Base-by-base conservation (phyloP, 2,113 vertebrate genomes). In the Rattus rattus region DNA sequence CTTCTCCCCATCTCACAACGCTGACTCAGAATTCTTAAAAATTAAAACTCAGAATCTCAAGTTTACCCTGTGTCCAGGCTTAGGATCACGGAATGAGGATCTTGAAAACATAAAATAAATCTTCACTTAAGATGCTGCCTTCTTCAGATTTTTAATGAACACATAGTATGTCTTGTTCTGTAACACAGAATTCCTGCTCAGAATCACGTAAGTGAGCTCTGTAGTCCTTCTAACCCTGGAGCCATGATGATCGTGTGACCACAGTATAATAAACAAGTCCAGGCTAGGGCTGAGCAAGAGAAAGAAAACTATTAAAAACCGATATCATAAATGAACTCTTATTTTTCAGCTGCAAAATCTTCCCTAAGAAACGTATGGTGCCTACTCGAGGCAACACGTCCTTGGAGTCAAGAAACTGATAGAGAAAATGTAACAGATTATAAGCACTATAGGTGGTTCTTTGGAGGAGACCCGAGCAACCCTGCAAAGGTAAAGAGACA, bases 371-470 rank as follows among this genome's bases (percentile, higher is more conserved):
- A 86, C 63, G n/a, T 81, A 94, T 43, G 20, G 6, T 65, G 70
- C 72, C 85, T 88, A 91, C 70, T 80, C 39, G 20, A 92, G 83
- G n/a, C 94, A 88, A 97, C 76, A 43, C 95, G n/a, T 43, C 67
- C 92, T 93, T 91, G 17, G 59, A 73, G 36, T 91, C 47, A 83
- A 75, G 70, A 96, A 94, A 93, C 56, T 49, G 49, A 91, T 91
- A 19, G 14, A 36, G 43, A 97, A 97, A 97, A 88, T 52, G 67
- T 85, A 86, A 94, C 54, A 92, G 75, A 96, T 28, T 76, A 7
- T 39, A 96, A 61, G n/a, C 65, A 70, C 24, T 95, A 88, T 63
- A 54, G 92, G 79, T 73, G 12, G 28, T 72, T 96, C 77, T 91
- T 92, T 70, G 28, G 89, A 8, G 83, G 83, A 87, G 24, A 94